Base-by-base conservation (phyloP, 2,888 invertebrate genomes). In the Pristionchus exspectatus region DNA sequence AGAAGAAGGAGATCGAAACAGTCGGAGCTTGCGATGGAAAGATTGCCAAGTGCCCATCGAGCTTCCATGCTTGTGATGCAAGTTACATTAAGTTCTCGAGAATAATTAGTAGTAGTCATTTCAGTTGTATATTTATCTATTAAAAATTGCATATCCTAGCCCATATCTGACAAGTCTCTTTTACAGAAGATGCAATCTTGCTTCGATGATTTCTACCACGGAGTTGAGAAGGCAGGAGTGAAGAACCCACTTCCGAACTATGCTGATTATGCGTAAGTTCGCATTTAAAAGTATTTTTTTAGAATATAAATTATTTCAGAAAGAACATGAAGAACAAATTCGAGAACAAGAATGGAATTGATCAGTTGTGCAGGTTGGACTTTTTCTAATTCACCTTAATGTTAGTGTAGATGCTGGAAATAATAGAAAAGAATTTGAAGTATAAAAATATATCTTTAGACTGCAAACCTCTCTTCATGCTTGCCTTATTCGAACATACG, bases 21-120 rank as follows among this genome's bases (percentile, higher is more conserved):
- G 24, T 56, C 7, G 84, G 84, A 84, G 59, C 54, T 18, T 84
- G 84, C 30, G 84, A 84, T 56, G 84, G 84, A 84, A 84, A 18
- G 59, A 84, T 84, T 4, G 27, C 27, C 30, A 27, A 27, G n/a
- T 84, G 84, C 10, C 56, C 56, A 1, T 27, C 30, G 12, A 59
- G 18, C 21, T 54, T 44, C 59, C 84, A 84, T 21, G n/a, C 84
- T 21, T 84, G 84, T 56, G 84, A 84, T 84, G 84, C 54, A 5
- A 50, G 54, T n/a, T 18, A 50, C 44, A 50, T 50, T 50, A 7
- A 50, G 0, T 9, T 24, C 24, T 59, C 0, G 21, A 59, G 1
- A 59, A 2, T 18, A 7, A 1, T 21, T 14, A 59, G 9, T 14
- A 21, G 59, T 21, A 21, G 59, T 2, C 4, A 21, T 59, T 59